Conservation (phyloP, 2,797 vertebrate genomes). For the Enteromius treurensis region DNA sequence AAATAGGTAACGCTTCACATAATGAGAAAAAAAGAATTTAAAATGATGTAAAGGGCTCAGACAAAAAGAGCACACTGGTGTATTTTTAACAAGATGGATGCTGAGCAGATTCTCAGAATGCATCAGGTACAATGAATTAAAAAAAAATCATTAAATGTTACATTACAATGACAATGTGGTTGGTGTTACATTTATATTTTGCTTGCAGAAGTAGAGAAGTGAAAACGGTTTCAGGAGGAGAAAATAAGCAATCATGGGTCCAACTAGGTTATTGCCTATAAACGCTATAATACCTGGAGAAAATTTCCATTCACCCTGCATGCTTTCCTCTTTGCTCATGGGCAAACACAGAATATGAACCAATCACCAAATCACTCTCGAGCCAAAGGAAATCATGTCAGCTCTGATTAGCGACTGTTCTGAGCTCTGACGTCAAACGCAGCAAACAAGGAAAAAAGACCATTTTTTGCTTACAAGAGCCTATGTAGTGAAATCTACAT, state of each 20-base stretch:
- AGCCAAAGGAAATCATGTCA: not conserved
- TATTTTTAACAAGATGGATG: conserved; percentile 53
- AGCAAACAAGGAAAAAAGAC: not conserved
- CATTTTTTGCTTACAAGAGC: not conserved
- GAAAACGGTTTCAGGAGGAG: not conserved
- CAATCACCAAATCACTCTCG: not conserved
- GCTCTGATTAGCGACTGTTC: not conserved
- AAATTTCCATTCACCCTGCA: not conserved
- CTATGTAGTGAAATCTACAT: not conserved
- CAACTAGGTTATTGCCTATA: conserved; percentile 6
- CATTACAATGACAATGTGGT: conserved; percentile 23
- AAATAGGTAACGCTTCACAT: conserved; percentile 41
- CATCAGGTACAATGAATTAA: not conserved
- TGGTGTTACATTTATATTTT: not conserved
- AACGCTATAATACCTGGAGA: conserved; percentile 7
- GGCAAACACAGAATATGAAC: conserved; percentile 13
- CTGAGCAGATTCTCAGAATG: conserved; percentile 11
- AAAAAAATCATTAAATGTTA: conserved; percentile 36
- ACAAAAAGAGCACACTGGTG: conserved; percentile 35
- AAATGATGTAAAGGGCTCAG: conserved; percentile 33
- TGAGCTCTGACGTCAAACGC: not conserved
- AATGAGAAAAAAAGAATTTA: conserved; percentile 37
- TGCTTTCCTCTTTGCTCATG: conserved; percentile 2
- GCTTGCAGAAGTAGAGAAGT: not conserved
- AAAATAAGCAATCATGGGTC: conserved; percentile 17